Evolutionary conservation across 1,140 invertebrate species (phyloP).

Genomic region (Rhyzopertha dominica): DNA sequence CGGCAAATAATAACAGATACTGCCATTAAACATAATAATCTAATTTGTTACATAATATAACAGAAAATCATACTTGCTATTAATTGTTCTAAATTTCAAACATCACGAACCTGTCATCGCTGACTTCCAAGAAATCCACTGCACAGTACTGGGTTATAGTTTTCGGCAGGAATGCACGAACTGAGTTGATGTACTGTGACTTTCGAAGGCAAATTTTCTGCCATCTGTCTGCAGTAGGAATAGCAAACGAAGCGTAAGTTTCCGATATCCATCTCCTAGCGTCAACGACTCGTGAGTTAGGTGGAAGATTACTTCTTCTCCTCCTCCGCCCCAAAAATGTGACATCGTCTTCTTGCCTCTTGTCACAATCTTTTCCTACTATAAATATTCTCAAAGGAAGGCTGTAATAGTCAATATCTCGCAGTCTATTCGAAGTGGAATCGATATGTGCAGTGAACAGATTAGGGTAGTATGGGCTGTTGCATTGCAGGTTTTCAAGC

Average conservation of each 20-base stretch:
- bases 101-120: conserved; percentile 68
- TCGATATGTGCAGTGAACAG: conserved; percentile 82
- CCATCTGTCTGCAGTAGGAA: conserved; percentile 72
- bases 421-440: conserved; percentile 69
- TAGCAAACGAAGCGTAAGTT: conserved; percentile 75
- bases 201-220: conserved; percentile 70
- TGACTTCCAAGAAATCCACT: conserved; percentile 69
- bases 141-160: conserved; percentile 67
- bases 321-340: conserved; percentile 44
- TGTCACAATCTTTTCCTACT: conserved; percentile 65
- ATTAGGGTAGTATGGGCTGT: conserved; percentile 75
- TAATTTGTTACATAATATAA: no score
- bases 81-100: no score
- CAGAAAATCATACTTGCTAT: no score
- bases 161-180: conserved; percentile 68
- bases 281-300: conserved; percentile 56
- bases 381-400: conserved; percentile 72
- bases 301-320: conserved; percentile 44
- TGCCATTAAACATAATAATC: no score
- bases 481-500: conserved; percentile 67
- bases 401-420: conserved; percentile 79
- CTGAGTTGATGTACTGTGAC: conserved; percentile 73
- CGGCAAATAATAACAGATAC: no score
- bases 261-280: conserved; percentile 79
- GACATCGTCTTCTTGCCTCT: conserved; percentile 50